Base-by-base conservation (phyloP, 2,113 vertebrate genomes). In the Hystrix cristata region DNA sequence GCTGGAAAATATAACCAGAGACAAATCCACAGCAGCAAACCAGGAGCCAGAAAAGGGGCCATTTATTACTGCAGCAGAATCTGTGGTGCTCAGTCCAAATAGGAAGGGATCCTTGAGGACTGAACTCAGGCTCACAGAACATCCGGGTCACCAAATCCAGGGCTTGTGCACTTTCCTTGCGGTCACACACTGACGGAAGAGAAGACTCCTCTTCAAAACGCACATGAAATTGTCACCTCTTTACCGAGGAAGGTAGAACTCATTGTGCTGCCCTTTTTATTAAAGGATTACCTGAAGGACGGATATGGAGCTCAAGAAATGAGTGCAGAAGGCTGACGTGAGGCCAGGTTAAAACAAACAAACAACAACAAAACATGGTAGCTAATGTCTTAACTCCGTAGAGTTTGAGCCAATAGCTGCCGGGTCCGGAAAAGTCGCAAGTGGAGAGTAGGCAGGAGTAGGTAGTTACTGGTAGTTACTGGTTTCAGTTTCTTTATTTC, bases 111-210 rank as follows among this genome's bases (percentile, higher is more conserved):
- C 86, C 13, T n/a, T 2, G 46, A 59, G 69, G 16, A 16, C 53
- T 27, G 46, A 27, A 18, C 8, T 14, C 2, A 31, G 34, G 3
- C 6, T 31, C 76, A 4, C 1, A 2, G 64, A 18, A 76, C 5
- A 31, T 25, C 78, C 29, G n/a, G 34, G 25, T 74, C 53, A 25
- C 43, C 38, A 46, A 34, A 46, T 10, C 43, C 60, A 59, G 46
- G 51, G 18, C 15, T 9, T 1, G 11, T 5, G 5, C 0, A 10
- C 59, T 19, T 14, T 23, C 5, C 5, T 89, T 48, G 43, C 2
- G 34, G 62, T 60, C 62, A 46, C 51, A 3, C 19, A 79, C 16
- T 19, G 31, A 55, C 43, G 14, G 72, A 51, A 90, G 69, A 79
- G 8, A 27, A 11, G n/a, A 34, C 5, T 10, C 15, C 21, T 59